phyloP scores from a whole-genome alignment of 2,113 vertebrate genomes.

The Phrynosoma blainvillii region DNA sequence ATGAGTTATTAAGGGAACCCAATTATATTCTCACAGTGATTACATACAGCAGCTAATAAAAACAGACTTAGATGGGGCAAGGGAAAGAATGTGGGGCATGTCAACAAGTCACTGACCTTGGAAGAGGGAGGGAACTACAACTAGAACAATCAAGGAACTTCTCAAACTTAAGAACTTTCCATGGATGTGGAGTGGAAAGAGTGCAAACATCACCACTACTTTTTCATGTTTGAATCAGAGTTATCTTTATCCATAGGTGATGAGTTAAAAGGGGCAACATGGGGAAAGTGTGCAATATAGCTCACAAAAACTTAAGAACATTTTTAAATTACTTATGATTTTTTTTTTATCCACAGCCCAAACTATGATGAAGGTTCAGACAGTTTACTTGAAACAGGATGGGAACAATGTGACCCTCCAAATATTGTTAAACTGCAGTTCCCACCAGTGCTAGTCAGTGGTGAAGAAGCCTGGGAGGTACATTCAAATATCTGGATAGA shows the following conservation, averaged over 20 bases:
- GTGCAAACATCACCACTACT: slow-evolving; percentile 10
- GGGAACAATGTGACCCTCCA: too few species aligned
- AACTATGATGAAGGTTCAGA: not conserved
- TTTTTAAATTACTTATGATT: too few species aligned
- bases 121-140: slow-evolving; percentile 28
- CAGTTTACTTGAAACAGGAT: not conserved
- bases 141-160: slow-evolving; percentile 41
- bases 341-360: not conserved
- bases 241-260: not conserved
- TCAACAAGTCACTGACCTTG: slow-evolving; percentile 61
- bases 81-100: slow-evolving; percentile 46
- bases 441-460: too few species aligned
- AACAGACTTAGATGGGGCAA: not conserved
- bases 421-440: too few species aligned
- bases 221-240: slow-evolving; percentile 53
- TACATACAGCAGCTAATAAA: slow-evolving; percentile 29
- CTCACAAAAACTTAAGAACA: not conserved
- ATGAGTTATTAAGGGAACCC: slow-evolving; percentile 41
- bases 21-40: slow-evolving; percentile 33
- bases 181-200: slow-evolving; percentile 20
- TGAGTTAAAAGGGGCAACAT: slow-evolving; percentile 31
- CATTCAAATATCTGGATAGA: too few species aligned
- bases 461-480: too few species aligned
- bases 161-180: slow-evolving; percentile 57
- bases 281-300: not conserved